phyloP scores from a whole-genome alignment of 1,140 invertebrate genomes.

The Philaenus spumarius region DNA sequence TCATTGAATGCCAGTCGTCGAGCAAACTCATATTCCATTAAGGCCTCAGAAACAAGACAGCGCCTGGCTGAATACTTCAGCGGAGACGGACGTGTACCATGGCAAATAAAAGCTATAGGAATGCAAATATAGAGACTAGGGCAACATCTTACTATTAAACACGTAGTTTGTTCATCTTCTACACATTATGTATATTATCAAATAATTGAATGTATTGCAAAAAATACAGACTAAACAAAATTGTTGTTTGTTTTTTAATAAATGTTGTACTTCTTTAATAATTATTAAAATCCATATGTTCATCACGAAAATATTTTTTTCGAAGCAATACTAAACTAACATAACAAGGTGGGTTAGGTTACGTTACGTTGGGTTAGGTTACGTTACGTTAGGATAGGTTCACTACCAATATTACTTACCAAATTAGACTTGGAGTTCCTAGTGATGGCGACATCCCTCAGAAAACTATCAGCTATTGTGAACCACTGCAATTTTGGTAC shows the following conservation, averaged over 20 bases:
- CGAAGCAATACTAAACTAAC: no score
- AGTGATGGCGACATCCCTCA: no score
- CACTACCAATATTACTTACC: no score
- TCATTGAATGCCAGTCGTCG: not conserved
- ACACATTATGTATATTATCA: not conserved
- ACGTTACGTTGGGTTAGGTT: no score
- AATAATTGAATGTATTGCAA: not conserved
- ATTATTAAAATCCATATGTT: not conserved
- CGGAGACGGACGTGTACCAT: slow-evolving; percentile 3
- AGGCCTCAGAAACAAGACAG: slow-evolving; percentile 1
- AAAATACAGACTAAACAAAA: not conserved
- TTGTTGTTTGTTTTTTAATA: not conserved
- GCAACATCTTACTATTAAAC: not conserved
- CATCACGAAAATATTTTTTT: not conserved
- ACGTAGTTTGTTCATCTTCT: not conserved
- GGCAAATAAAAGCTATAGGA: slow-evolving; percentile 6
- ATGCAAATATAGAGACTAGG: not conserved
- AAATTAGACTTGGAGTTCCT: no score
- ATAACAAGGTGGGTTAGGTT: no score
- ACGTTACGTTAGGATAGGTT: no score
- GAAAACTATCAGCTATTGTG: no score
- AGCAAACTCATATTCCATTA: slow-evolving; percentile 7
- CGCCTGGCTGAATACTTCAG: slow-evolving; percentile 5
- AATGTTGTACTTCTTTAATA: not conserved
- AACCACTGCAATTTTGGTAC: no score